Evolutionary conservation across 1,140 invertebrate genomes (phyloP).

Genomic region (Macrosteles quadrilineatus): DNA sequence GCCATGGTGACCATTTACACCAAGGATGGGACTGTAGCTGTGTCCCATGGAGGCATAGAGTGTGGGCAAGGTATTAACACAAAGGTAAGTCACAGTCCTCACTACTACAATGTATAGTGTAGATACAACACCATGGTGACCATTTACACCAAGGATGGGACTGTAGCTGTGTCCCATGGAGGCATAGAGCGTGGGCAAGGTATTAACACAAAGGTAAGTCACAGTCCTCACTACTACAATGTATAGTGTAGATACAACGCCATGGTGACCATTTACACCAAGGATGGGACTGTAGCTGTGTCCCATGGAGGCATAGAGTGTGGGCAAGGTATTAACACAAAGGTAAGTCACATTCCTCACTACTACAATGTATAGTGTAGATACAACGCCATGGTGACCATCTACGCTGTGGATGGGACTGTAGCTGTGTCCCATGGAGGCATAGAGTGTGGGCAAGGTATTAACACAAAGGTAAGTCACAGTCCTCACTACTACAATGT

Average conservation of each 20-base stretch:
- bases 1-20: slow-evolving; percentile 71
- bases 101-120: too few species aligned
- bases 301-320: slow-evolving; percentile 80
- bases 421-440: too few species aligned
- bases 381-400: too few species aligned
- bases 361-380: too few species aligned
- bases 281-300: slow-evolving; percentile 74
- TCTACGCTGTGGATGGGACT: too few species aligned
- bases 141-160: slow-evolving; percentile 74
- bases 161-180: slow-evolving; percentile 71
- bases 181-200: slow-evolving; percentile 88
- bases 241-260: too few species aligned
- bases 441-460: too few species aligned
- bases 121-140: slow-evolving; percentile 67
- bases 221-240: too few species aligned
- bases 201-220: slow-evolving; percentile 83
- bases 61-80: slow-evolving; percentile 83
- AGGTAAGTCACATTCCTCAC: too few species aligned
- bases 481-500: too few species aligned
- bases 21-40: slow-evolving; percentile 71
- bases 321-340: slow-evolving; percentile 83
- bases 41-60: slow-evolving; percentile 79
- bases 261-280: slow-evolving; percentile 69
- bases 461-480: too few species aligned
- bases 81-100: slow-evolving; percentile 90